Evolutionary conservation across 1,140 invertebrate genomes (phyloP).

Genomic region (Spodoptera litura): DNA sequence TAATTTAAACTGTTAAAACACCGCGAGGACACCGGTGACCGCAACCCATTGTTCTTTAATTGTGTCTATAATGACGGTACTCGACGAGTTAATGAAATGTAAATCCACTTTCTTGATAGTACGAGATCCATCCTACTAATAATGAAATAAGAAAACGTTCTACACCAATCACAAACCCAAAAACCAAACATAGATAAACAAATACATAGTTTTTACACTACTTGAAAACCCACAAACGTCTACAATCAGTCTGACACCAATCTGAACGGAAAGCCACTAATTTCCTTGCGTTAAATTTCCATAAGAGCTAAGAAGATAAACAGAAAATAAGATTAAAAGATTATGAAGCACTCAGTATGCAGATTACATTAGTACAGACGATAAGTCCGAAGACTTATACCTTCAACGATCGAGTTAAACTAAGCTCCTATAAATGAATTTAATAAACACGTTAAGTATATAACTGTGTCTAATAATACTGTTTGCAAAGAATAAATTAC

Average conservation of each 20-base stretch:
- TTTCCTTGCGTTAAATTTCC: slow-evolving; percentile 8
- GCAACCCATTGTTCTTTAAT: too few relatives aligned
- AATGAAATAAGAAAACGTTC: too few relatives aligned
- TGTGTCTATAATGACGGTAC: too few relatives aligned
- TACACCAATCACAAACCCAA: too few relatives aligned
- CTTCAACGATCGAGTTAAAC: slow-evolving; percentile 14
- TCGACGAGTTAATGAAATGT: too few relatives aligned
- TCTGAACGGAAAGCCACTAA: neutral
- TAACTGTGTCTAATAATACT: neutral
- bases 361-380: slow-evolving; percentile 18
- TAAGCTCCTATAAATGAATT: neutral
- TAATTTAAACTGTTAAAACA: too few relatives aligned
- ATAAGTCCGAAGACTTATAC: slow-evolving; percentile 29
- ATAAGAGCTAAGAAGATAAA: neutral
- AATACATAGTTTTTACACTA: too few relatives aligned
- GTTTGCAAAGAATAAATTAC: neutral
- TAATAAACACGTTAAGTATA: neutral
- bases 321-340: slow-evolving; percentile 13
- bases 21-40: too few relatives aligned
- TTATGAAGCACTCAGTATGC: slow-evolving; percentile 36
- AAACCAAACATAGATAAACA: too few relatives aligned
- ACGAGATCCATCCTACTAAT: too few relatives aligned
- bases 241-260: neutral
- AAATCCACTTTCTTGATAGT: too few relatives aligned
- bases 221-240: too few relatives aligned